These are phyloP conservation scores for Drosophila kanekoi DNA, from an alignment of 2,888 invertebrate genomes.

Conservation along the genomic window DNA sequence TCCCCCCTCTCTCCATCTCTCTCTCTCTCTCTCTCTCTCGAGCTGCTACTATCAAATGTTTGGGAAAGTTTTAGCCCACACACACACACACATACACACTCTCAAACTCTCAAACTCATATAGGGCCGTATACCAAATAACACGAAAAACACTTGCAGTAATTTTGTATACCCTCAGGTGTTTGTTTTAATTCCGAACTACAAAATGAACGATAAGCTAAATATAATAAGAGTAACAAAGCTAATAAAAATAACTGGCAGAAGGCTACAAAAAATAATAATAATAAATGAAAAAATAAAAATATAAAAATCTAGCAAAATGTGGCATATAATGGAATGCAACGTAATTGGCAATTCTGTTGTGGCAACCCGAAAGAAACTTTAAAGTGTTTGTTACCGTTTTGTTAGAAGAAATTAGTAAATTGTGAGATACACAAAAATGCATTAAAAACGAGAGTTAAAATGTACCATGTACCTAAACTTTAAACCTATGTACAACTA, in stretches of 20 bases:
- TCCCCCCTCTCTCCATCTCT: not conserved
- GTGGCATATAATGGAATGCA: constrained; percentile 27
- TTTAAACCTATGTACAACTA: constrained; percentile 24
- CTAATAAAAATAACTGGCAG: constrained; percentile 6
- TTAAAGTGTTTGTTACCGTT: constrained; percentile 42
- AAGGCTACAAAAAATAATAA: constrained; percentile 2
- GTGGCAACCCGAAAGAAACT: constrained; percentile 6
- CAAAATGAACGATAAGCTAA: constrained; percentile 4
- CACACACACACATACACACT: not conserved
- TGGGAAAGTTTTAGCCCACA: not conserved
- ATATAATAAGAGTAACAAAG: constrained; percentile 19
- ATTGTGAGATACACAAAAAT: constrained; percentile 11
- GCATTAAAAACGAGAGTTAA: constrained; percentile 48
- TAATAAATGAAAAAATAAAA: not conserved
- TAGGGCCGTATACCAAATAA: not conserved
- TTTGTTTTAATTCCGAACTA: constrained; percentile 24
- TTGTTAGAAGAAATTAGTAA: constrained; percentile 33
- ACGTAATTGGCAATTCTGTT: constrained; percentile 28
- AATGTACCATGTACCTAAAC: constrained; percentile 66
- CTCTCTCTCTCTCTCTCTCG: not conserved
- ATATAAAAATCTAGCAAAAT: constrained; percentile 1
- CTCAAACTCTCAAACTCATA: not conserved
- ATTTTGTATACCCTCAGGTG: constrained; percentile 28
- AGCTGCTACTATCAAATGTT: not conserved
- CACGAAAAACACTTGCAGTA: constrained; percentile 19